Evolutionary conservation across 2,888 invertebrate species (phyloP).

Genomic region (Brachynemurus nebulosus): DNA sequence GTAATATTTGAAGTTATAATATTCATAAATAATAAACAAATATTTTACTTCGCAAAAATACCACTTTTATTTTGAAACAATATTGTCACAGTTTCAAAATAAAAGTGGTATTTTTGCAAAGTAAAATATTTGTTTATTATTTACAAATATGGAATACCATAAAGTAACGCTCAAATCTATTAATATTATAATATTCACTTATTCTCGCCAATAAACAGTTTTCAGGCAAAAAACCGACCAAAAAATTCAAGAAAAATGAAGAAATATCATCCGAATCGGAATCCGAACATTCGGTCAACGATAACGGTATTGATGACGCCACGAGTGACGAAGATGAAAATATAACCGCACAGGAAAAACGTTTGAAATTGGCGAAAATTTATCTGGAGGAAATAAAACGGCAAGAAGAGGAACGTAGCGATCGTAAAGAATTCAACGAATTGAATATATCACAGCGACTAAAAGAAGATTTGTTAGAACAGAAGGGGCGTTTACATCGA

Average conservation of each 20-base stretch:
- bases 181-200: no score
- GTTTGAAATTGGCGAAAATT: constrained; percentile 75
- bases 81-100: no score
- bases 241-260: constrained; percentile 22
- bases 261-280: constrained; percentile 26
- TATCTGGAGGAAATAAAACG: constrained; percentile 77
- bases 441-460: constrained; percentile 59
- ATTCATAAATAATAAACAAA: no score
- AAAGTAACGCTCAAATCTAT: no score
- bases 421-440: constrained; percentile 46
- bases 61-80: no score
- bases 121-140: no score
- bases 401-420: constrained; percentile 53
- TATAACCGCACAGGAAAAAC: constrained; percentile 84
- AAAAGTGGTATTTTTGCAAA: no score
- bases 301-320: constrained; percentile 25
- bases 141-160: no score
- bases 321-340: constrained; percentile 44
- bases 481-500: constrained; percentile 64
- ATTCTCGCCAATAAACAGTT: no score
- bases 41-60: no score
- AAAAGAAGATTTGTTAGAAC: constrained; percentile 73
- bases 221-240: constrained; percentile 8
- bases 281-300: constrained; percentile 38
- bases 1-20: no score